Conservation (phyloP, 1,140 invertebrate genomes). For the Drosophila jambulina region DNA sequence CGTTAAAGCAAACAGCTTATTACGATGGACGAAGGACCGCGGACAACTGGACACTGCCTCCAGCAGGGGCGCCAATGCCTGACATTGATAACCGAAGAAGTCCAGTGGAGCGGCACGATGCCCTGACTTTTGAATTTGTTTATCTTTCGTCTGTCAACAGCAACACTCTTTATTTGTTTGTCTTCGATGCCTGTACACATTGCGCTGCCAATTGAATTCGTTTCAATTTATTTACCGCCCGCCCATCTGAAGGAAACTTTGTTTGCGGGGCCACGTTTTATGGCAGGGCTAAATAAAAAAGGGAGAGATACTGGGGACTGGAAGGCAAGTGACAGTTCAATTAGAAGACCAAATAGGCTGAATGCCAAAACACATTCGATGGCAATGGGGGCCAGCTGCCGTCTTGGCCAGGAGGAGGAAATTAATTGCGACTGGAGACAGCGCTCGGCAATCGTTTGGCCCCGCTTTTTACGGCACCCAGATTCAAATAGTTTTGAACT, state of each 20-base stretch:
- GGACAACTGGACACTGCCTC: constrained; percentile 5
- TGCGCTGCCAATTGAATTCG: constrained; percentile 78
- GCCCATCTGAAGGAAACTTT: constrained; percentile 39
- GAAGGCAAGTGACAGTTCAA: constrained; percentile 64
- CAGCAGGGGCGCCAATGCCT: constrained; percentile 60
- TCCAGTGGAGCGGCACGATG: constrained; percentile 33
- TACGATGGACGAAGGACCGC: constrained; percentile 32
- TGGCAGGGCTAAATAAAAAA: constrained; percentile 32
- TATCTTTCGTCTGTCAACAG: constrained; percentile 73
- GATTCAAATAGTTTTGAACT: constrained; percentile 74
- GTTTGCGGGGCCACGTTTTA: constrained; percentile 67
- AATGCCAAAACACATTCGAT: constrained; percentile 59
- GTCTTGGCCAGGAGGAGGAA: constrained; percentile 18
- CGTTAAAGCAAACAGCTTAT: constrained; percentile 84
- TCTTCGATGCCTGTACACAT: constrained; percentile 64
- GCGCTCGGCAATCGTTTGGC: constrained; percentile 34
- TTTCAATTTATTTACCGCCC: constrained; percentile 81
- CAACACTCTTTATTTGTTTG: constrained; percentile 75
- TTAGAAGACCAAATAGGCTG: constrained; percentile 66
- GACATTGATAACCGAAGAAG: constrained; percentile 72
- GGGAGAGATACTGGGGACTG: neutral
- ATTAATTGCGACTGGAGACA: constrained; percentile 46
- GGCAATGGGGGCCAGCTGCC: constrained; percentile 33
- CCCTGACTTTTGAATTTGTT: constrained; percentile 71
- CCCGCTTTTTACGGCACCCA: constrained; percentile 55